Evolutionary conservation across 2,888 invertebrate genomes (phyloP).

Genomic region (Seira musarum): DNA sequence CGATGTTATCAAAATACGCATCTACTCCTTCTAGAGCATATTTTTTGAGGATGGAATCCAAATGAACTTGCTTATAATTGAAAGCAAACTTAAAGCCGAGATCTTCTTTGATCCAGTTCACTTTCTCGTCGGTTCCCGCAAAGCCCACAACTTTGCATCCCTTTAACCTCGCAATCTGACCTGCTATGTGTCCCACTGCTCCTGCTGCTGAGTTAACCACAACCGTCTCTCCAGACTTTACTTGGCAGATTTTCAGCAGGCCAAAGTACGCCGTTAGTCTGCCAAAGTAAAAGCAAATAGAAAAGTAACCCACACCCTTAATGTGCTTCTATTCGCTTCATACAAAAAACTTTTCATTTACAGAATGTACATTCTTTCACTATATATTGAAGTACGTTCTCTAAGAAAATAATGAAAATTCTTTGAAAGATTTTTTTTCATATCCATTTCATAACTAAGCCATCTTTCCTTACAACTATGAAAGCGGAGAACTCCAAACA

Average conservation of each 20-base stretch:
- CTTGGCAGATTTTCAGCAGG: constrained; percentile 80
- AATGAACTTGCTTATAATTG: constrained; percentile 80
- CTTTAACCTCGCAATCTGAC: constrained; percentile 84
- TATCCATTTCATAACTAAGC: too few species aligned
- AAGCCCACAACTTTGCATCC: constrained; percentile 81
- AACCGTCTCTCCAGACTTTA: constrained; percentile 82
- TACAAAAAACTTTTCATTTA: too few species aligned
- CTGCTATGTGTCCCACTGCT: constrained; percentile 84
- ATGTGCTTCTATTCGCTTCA: too few species aligned
- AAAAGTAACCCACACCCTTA: too few species aligned
- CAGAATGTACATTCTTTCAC: too few species aligned
- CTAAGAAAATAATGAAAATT: too few species aligned
- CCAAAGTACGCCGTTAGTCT: constrained; percentile 87
- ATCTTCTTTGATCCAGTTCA: constrained; percentile 78
- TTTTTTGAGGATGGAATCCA: constrained; percentile 76
- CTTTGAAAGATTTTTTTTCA: too few species aligned
- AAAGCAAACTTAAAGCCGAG: constrained; percentile 80
- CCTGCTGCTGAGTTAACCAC: constrained; percentile 84
- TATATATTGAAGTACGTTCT: too few species aligned
- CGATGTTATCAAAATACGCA: constrained; percentile 85
- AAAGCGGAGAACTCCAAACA: too few species aligned
- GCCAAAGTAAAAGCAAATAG: too few species aligned
- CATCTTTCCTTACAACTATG: too few species aligned
- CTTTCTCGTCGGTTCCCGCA: constrained; percentile 81
- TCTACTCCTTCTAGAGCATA: constrained; percentile 81